These are phyloP conservation scores for Protaetia brevitarsis DNA, from an alignment of 1,140 invertebrate genomes.

Conservation along the genomic window DNA sequence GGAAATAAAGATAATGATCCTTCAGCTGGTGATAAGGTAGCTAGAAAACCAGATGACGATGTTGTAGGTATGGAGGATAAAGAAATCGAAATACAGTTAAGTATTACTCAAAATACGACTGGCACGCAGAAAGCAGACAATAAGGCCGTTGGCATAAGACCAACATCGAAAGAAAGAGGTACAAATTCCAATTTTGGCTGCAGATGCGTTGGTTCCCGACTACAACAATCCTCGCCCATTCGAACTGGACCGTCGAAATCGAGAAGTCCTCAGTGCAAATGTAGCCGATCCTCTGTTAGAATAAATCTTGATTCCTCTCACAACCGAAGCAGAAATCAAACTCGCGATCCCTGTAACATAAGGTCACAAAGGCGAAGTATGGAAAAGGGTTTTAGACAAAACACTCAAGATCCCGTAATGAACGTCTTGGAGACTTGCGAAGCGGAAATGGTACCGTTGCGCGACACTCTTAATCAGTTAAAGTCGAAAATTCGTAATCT, in stretches of 20 bases:
- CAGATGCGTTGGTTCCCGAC: neutral
- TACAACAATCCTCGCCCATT: no score
- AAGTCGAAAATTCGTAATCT: slow-evolving; percentile 10
- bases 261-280: neutral
- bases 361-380: no score
- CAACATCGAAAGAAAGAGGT: neutral
- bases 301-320: neutral
- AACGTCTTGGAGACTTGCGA: slow-evolving; percentile 6
- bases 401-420: neutral
- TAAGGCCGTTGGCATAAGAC: neutral
- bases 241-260: neutral
- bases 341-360: no score
- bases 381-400: neutral
- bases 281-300: neutral
- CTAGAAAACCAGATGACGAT: neutral
- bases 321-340: no score
- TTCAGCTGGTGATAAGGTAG: no score
- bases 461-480: slow-evolving; percentile 3
- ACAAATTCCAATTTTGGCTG: neutral
- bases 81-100: slow-evolving; percentile 9
- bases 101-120: neutral
- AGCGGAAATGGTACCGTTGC: slow-evolving; percentile 12
- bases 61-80: neutral
- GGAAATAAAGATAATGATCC: neutral
- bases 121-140: neutral